A percentile compares a stretch with the other conserved stretches of the same genome.
Evolutionary conservation across 2,888 invertebrate species (phyloP).

Genomic region (Drosophila nr. fundita): DNA sequence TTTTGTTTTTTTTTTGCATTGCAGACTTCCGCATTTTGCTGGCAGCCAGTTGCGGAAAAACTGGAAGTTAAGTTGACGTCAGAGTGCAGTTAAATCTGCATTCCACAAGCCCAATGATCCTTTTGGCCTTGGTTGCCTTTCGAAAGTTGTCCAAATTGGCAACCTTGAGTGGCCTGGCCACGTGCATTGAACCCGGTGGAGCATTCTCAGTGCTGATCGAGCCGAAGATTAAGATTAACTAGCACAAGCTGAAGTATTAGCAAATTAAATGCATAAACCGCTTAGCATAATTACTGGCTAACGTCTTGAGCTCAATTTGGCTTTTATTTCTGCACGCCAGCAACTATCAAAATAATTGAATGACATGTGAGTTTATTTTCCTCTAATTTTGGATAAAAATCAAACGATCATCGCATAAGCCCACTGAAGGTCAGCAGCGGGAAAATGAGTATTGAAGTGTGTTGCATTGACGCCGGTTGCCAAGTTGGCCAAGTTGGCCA

Average conservation of each 20-base stretch:
- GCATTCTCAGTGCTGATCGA: conserved; percentile 28
- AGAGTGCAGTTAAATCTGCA: conserved; percentile 27
- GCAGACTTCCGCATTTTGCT: conserved; percentile 68
- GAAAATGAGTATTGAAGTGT: conserved; percentile 20
- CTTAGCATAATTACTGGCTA: conserved; percentile 29
- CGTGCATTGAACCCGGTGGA: conserved; percentile 63
- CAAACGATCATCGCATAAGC: conserved; percentile 16
- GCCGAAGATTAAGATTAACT: conserved; percentile 25
- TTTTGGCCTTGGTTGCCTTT: conserved; percentile 63
- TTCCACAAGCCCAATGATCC: conserved; percentile 29
- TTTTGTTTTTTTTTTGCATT: conserved; percentile 16
- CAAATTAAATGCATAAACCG: conserved; percentile 6
- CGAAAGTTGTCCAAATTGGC: conserved; percentile 74
- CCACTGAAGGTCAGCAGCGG: conserved; percentile 51
- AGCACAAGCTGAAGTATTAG: conserved; percentile 5
- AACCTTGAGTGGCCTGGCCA: conserved; percentile 51
- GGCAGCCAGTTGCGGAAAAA: conserved; percentile 32
- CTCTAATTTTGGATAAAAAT: conserved; percentile 6
- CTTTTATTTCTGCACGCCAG: conserved; percentile 2
- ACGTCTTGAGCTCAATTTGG: conserved; percentile 23
- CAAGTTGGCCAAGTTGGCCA: conserved; percentile 46
- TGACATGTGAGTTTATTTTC: conserved; percentile 34
- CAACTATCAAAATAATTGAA: conserved; percentile 29
- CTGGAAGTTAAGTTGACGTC: conserved; percentile 36
- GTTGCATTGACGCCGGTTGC: conserved; percentile 29